Evolutionary conservation across 2,797 vertebrate species (phyloP).

Genomic region (Mormyrops attenuatus): DNA sequence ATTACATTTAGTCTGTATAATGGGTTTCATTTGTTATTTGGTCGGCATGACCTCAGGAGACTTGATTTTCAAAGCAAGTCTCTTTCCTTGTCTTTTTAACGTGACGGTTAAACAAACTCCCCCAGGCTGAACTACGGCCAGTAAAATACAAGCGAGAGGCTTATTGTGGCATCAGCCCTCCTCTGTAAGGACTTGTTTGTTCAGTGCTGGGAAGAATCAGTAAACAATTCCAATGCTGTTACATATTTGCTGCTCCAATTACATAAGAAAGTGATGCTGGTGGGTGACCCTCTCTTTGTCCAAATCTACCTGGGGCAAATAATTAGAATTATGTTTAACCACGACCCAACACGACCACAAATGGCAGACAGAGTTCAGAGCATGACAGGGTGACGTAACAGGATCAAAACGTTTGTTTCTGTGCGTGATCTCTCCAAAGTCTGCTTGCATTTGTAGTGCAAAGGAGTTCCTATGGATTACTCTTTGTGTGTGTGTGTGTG

Average conservation of each 20-base stretch:
- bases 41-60: not conserved
- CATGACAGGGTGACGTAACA: not conserved
- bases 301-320: not conserved
- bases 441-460: constrained; percentile 14
- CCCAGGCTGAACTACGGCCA: not conserved
- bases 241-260: not conserved
- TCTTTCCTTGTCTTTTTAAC: not conserved
- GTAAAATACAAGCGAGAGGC: no score
- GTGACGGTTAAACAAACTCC: not conserved
- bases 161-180: not conserved
- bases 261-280: constrained; percentile 21
- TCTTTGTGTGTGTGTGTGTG: not conserved
- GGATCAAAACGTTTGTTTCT: not conserved
- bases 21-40: not conserved
- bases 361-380: not conserved
- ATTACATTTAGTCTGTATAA: not conserved
- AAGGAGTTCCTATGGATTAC: constrained; percentile 20
- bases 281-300: not conserved
- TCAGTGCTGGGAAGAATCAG: not conserved
- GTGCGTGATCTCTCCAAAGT: not conserved
- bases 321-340: not conserved
- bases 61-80: not conserved
- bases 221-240: not conserved
- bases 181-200: not conserved
- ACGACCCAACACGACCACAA: not conserved